Conservation (phyloP, 2,888 invertebrate genomes). For the Apotomis turbidana region DNA sequence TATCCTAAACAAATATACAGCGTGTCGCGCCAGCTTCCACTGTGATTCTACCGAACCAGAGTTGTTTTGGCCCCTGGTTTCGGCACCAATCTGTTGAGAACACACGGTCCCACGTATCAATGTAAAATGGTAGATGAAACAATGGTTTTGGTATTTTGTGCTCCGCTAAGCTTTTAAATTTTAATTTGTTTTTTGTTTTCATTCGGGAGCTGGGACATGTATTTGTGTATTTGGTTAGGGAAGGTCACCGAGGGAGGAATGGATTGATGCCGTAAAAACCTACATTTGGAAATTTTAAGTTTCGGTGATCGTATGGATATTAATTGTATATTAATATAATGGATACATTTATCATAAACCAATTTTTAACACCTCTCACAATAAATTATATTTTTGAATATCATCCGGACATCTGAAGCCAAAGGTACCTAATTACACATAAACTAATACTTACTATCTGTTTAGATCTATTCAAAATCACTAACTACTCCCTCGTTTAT, state of each 20-base stretch:
- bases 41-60: constrained; percentile 60
- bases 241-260: constrained; percentile 17
- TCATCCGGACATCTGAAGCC: no score
- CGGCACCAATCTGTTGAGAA: constrained; percentile 40
- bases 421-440: no score
- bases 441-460: no score
- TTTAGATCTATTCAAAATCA: no score
- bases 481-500: background rate
- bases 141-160: constrained; percentile 62
- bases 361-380: no score
- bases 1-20: constrained; percentile 79
- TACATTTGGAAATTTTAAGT: background rate
- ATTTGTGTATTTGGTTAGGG: constrained; percentile 14
- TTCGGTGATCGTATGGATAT: background rate
- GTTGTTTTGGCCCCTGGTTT: constrained; percentile 56
- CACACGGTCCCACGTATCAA: constrained; percentile 47
- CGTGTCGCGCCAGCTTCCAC: constrained; percentile 68
- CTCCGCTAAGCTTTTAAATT: constrained; percentile 47
- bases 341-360: no score
- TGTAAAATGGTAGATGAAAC: constrained; percentile 51
- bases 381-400: no score
- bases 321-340: background rate
- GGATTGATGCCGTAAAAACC: background rate
- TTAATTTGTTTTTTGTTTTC: constrained; percentile 36
- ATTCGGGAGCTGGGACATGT: constrained; percentile 29